A percentile compares a stretch with the other conserved stretches of the same genome.
Conservation (phyloP, 2,888 invertebrate genomes). For the Drosophila neotestacea region DNA sequence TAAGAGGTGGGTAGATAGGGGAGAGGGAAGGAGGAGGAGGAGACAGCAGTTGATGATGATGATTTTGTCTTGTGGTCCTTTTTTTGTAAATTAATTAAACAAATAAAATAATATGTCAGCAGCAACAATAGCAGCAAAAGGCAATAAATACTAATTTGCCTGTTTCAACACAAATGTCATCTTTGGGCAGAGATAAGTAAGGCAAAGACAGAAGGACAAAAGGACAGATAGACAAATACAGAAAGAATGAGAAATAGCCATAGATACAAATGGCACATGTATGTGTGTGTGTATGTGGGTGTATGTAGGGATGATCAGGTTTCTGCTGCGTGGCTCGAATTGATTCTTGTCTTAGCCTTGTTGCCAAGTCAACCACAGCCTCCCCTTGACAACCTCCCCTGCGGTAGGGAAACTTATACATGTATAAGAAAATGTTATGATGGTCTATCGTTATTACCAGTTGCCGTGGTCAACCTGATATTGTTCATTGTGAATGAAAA, state of each 20-base stretch:
- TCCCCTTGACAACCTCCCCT: slow-evolving; percentile 10
- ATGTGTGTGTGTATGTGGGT: not conserved
- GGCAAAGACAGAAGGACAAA: slow-evolving; percentile 16
- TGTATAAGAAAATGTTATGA: not conserved
- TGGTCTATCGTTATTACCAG: slow-evolving; percentile 33
- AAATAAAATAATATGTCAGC: slow-evolving; percentile 80
- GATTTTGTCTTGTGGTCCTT: slow-evolving; percentile 58
- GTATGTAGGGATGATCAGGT: not conserved
- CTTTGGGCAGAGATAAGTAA: slow-evolving; percentile 67
- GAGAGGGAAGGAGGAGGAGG: not conserved
- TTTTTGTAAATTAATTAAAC: slow-evolving; percentile 79
- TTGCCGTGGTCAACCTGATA: slow-evolving; percentile 39
- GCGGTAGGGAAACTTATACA: slow-evolving; percentile 14
- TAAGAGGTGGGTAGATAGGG: slow-evolving; percentile 1
- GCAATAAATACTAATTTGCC: slow-evolving; percentile 77
- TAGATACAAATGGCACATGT: slow-evolving; percentile 4
- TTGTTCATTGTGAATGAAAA: slow-evolving; percentile 32
- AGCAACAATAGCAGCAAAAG: slow-evolving; percentile 58
- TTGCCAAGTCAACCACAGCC: not conserved
- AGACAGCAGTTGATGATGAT: slow-evolving; percentile 21
- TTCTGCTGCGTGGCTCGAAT: slow-evolving; percentile 5
- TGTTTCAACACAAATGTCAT: slow-evolving; percentile 79
- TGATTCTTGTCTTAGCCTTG: slow-evolving; percentile 17
- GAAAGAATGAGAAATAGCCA: slow-evolving; percentile 2
- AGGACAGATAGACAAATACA: not conserved